Base-by-base conservation (phyloP, 2,888 invertebrate genomes). In the Agrenia bidenticulata region DNA sequence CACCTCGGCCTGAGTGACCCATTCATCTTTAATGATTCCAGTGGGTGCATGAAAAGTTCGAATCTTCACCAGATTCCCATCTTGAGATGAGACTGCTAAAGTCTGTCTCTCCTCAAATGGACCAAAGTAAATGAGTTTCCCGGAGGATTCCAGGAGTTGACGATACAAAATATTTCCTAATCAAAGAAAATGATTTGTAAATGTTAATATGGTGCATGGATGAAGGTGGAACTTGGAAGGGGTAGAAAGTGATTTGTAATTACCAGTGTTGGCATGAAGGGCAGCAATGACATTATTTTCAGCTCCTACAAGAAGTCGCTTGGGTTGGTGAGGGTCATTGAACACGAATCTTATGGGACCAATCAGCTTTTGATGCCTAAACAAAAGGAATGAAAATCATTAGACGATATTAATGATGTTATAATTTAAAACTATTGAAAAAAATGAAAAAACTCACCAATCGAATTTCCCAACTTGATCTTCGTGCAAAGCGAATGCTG, bases 221-320 rank as follows among this genome's bases (percentile, higher is more conserved):
- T n/a, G n/a, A n/a, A n/a, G n/a, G n/a, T n/a, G n/a, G n/a, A n/a
- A n/a, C n/a, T n/a, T n/a, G n/a, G n/a, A n/a, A n/a, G n/a, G n/a
- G n/a, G n/a, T n/a, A n/a, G n/a, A n/a, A n/a, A n/a, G n/a, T n/a
- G n/a, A n/a, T n/a, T n/a, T n/a, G n/a, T n/a, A n/a, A n/a, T n/a
- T n/a, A 83, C 90, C 90, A 77, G 88, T 88, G 81, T 90, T 90
- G 67, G 89, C 83, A 79, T 89, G 88, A 60, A 94, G 80, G 63
- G 91, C 89, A 68, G 93, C 92, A 67, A 94, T 81, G 73, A 93
- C 91, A 84, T 94, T 93, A 80, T 92, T 89, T 77, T 91, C 88
- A 0, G 93, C 92, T 26, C 88, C 90, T 26, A 93, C 87, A 77
- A 92, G 86, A 63, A 92, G 83, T 78, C 88, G 87, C 78, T 88